phyloP scores from a whole-genome alignment of 2,797 vertebrate genomes.

The Prunella strophiata region DNA sequence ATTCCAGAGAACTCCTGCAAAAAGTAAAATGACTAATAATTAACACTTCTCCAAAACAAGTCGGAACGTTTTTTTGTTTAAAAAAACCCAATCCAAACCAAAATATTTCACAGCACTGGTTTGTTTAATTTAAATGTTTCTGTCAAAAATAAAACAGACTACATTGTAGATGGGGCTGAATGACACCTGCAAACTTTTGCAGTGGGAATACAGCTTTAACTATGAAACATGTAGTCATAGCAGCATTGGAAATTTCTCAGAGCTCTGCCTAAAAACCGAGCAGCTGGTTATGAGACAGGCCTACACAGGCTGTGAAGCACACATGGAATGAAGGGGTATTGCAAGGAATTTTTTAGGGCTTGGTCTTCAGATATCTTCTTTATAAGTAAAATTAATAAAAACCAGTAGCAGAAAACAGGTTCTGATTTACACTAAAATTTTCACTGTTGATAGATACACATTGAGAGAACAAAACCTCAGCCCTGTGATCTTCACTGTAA shows the following conservation, averaged over 20 bases:
- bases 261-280: neutral
- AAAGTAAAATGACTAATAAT: neutral
- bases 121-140: neutral
- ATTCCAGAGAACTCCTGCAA: constrained; percentile 96
- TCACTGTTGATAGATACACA: neutral
- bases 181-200: neutral
- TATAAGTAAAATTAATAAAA: neutral
- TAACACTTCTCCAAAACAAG: neutral
- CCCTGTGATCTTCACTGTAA: neutral
- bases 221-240: neutral
- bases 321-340: neutral
- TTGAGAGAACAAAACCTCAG: neutral
- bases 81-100: neutral
- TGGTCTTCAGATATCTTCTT: neutral
- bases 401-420: neutral
- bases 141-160: neutral
- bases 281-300: neutral
- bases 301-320: neutral
- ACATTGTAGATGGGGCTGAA: neutral
- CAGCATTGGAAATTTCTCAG: neutral
- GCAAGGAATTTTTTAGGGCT: neutral
- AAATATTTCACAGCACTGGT: neutral
- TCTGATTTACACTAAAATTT: neutral
- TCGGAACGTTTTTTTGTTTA: neutral
- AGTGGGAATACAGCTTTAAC: neutral